Conservation (phyloP, 2,888 invertebrate genomes). For the Archips xylosteana region DNA sequence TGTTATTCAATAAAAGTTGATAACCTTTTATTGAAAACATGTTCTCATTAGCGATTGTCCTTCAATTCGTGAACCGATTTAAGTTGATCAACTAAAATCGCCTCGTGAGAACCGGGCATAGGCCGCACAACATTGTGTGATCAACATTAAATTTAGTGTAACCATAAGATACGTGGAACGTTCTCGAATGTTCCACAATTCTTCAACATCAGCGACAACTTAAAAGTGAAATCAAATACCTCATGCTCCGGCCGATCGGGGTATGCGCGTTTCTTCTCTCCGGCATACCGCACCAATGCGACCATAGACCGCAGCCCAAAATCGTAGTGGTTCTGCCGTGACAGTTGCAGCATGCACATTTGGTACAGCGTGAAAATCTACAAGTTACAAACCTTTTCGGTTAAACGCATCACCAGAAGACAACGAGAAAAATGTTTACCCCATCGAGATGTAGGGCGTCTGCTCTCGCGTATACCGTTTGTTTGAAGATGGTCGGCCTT, state of each 20-base stretch:
- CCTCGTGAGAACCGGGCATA: no score
- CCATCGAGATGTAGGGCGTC: no score
- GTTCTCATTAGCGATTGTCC: no score
- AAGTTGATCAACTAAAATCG: no score
- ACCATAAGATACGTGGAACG: no score
- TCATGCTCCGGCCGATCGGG: slow-evolving; percentile 89
- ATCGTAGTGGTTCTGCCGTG: slow-evolving; percentile 96
- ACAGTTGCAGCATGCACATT: slow-evolving; percentile 93
- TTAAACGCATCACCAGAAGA: neutral
- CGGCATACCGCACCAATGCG: slow-evolving; percentile 93
- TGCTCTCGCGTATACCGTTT: no score
- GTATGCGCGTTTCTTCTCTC: slow-evolving; percentile 90
- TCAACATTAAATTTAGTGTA: no score
- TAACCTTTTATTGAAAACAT: no score
- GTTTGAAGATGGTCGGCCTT: neutral
- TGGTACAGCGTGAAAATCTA: slow-evolving; percentile 93
- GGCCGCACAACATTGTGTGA: no score
- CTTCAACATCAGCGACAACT: neutral
- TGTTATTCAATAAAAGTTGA: no score
- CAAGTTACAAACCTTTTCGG: slow-evolving; percentile 5
- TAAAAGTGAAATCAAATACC: slow-evolving; percentile 6
- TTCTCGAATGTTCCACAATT: no score
- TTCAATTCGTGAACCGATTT: no score
- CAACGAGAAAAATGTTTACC: neutral
- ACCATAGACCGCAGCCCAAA: slow-evolving; percentile 96